Percentiles rank a stretch among this genome's conserved stretches.
Conservation (phyloP, 2,113 vertebrate genomes). For the Daboia siamensis region DNA sequence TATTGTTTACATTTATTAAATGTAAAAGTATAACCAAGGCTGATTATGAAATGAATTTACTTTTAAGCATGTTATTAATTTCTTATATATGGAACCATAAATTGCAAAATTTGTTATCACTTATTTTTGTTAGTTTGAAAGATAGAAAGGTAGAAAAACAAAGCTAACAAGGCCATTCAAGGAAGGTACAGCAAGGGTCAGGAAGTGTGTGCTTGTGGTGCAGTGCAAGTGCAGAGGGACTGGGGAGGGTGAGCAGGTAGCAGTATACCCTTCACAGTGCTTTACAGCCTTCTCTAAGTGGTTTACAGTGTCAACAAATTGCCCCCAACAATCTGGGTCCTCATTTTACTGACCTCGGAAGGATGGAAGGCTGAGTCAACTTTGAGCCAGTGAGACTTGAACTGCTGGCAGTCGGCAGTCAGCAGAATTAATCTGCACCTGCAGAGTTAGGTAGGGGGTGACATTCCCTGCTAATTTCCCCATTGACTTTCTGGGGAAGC, state of each 20-base stretch:
- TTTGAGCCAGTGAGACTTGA: background rate
- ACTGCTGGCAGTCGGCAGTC: background rate
- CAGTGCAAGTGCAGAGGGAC: background rate
- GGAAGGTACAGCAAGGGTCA: background rate
- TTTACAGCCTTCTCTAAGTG: background rate
- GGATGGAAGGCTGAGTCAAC: background rate
- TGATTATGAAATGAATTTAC: background rate
- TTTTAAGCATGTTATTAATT: background rate
- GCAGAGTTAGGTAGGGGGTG: background rate
- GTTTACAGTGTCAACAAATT: background rate
- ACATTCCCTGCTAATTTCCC: background rate
- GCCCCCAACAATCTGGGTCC: background rate
- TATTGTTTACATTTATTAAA: background rate
- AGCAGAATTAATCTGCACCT: no score
- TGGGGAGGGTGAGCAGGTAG: background rate
- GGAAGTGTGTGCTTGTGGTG: background rate
- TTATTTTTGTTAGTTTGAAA: background rate
- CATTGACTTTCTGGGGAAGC: background rate
- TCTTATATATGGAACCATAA: background rate
- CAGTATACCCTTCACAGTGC: background rate
- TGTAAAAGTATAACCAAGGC: background rate
- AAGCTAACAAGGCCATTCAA: background rate
- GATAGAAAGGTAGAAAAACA: background rate
- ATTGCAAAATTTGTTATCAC: background rate
- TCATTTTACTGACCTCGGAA: background rate